Percentiles rank a stretch among this genome's conserved stretches.
Conservation (phyloP, 2,797 vertebrate genomes). For the Euphonia xanthogaster region DNA sequence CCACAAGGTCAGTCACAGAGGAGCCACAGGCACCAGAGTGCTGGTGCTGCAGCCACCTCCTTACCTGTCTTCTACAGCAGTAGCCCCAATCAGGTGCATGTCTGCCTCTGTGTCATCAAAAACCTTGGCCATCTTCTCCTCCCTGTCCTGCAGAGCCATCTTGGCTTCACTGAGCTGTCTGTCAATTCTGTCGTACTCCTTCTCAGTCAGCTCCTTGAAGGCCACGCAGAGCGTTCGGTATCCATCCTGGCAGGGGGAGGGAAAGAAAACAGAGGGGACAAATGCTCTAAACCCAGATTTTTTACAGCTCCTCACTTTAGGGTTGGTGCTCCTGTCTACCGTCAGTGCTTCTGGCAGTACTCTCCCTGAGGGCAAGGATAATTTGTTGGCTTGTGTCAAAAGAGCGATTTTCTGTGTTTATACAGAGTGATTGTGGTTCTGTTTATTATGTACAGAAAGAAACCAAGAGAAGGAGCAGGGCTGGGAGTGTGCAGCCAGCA, state of each 20-base stretch:
- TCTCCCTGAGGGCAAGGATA: not conserved
- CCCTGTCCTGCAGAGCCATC: constrained; percentile 92
- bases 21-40: not conserved
- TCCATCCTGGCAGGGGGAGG: constrained; percentile 80
- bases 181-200: constrained; percentile 84
- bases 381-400: not conserved
- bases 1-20: rapidly evolving
- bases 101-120: constrained; percentile 91
- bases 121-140: constrained; percentile 88
- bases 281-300: not conserved
- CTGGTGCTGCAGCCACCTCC: not conserved
- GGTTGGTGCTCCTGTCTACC: not conserved
- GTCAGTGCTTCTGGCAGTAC: not conserved
- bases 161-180: constrained; percentile 84
- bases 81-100: constrained; percentile 95
- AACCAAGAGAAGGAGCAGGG: not conserved
- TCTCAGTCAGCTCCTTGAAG: constrained; percentile 84
- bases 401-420: not conserved
- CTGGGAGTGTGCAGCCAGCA: rapidly evolving
- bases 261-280: not conserved
- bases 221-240: constrained; percentile 95
- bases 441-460: not conserved
- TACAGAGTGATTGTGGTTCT: not conserved
- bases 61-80: constrained; percentile 97
- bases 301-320: not conserved